A percentile compares a stretch with the other conserved stretches of the same genome.
Evolutionary conservation across 2,888 invertebrate genomes (phyloP).

Genomic region (Autographa pulchrina): DNA sequence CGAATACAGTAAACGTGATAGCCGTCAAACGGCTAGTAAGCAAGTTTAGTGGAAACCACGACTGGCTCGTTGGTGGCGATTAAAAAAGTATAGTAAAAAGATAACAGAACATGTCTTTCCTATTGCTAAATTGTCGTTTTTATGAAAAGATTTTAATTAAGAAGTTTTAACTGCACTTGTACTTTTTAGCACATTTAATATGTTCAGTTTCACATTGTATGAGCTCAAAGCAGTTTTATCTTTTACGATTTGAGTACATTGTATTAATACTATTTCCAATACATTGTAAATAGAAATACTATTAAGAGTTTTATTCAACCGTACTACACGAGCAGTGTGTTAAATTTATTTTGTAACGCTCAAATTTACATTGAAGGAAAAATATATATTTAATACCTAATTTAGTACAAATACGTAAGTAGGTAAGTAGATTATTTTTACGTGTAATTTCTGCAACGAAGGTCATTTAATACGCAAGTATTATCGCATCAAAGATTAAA

Average conservation of each 20-base stretch:
- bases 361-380: neutral
- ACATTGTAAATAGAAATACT: neutral
- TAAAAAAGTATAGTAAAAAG: neutral
- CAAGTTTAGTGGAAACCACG: neutral
- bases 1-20: neutral
- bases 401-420: neutral
- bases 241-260: too few species aligned
- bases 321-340: neutral
- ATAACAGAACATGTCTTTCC: too few species aligned
- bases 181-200: too few species aligned
- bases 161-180: too few species aligned
- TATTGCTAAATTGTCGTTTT: too few species aligned
- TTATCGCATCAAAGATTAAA: constrained; percentile 21
- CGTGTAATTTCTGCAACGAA: neutral
- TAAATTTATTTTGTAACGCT: constrained; percentile 1
- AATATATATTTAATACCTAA: constrained; percentile 1
- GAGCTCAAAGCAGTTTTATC: too few species aligned
- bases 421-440: constrained; percentile 1
- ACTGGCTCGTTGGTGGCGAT: neutral
- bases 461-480: constrained; percentile 8
- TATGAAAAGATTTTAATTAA: too few species aligned
- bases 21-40: neutral
- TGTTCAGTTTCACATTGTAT: too few species aligned
- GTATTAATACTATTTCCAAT: too few species aligned
- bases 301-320: constrained; percentile 4